phyloP scores from a whole-genome alignment of 2,888 invertebrate species.

The Heliconius hortense region DNA sequence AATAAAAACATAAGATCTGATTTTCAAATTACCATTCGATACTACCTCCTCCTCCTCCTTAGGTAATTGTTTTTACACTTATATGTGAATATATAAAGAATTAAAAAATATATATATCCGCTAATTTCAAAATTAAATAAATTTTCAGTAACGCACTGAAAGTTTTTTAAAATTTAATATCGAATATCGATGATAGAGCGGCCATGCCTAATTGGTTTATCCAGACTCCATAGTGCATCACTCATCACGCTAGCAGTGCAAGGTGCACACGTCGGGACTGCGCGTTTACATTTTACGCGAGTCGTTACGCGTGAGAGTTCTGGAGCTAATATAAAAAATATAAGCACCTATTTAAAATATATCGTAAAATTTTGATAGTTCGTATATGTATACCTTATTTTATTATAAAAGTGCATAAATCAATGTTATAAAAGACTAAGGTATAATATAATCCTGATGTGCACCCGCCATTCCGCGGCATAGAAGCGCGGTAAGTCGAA shows the following conservation, averaged over 20 bases:
- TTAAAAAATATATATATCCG: too few species aligned
- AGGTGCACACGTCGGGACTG: constrained; percentile 3
- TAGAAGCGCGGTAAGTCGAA: not conserved
- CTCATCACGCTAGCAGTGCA: constrained; percentile 1
- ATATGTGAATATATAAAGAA: too few species aligned
- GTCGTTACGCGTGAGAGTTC: not conserved
- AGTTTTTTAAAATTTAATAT: not conserved
- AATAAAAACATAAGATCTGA: too few species aligned
- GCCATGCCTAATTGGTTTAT: constrained; percentile 7
- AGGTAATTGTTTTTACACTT: too few species aligned
- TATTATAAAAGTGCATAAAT: not conserved
- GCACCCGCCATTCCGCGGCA: not conserved
- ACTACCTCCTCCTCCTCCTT: too few species aligned
- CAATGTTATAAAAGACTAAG: not conserved
- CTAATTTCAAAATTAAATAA: not conserved
- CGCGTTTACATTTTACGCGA: not conserved
- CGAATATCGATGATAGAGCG: constrained; percentile 1
- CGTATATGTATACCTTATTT: too few species aligned
- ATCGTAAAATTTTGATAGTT: too few species aligned
- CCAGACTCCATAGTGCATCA: constrained; percentile 6
- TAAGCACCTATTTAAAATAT: too few species aligned
- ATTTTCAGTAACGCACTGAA: not conserved
- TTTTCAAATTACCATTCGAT: too few species aligned
- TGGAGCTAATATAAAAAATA: not conserved
- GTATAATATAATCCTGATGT: not conserved